Evolutionary conservation across 2,113 vertebrate species (phyloP).

Genomic region (Hipposideros armiger): DNA sequence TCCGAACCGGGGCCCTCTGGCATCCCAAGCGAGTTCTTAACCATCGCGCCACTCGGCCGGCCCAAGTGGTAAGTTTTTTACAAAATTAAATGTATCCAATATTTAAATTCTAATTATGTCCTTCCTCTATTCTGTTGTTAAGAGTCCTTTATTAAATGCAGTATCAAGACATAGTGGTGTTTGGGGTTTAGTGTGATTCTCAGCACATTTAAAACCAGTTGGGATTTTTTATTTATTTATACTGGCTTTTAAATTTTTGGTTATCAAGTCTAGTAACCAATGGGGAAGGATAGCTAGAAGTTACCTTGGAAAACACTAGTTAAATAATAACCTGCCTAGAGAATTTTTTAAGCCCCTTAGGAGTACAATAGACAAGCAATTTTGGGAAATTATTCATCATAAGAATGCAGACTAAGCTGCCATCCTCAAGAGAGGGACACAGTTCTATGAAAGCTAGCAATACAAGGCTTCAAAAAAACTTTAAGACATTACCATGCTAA

Average conservation of each 20-base stretch:
- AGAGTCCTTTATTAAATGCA: not conserved
- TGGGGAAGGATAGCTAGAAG: not conserved
- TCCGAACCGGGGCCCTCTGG: no score
- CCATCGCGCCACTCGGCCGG: no score
- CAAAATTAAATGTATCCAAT: not conserved
- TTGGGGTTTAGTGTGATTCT: not conserved
- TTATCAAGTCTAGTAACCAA: conserved; percentile 1
- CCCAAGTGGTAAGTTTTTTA: not conserved
- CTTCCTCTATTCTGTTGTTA: not conserved
- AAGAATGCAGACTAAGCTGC: conserved; percentile 26
- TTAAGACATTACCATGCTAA: not conserved
- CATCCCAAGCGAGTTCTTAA: no score
- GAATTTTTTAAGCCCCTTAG: not conserved
- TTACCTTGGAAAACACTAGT: not conserved
- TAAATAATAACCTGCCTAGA: conserved; percentile 41
- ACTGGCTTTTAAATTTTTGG: not conserved
- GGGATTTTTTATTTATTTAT: not conserved
- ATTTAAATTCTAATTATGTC: not conserved
- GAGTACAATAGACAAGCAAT: not conserved
- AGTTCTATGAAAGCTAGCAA: conserved; percentile 16
- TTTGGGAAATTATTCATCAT: conserved; percentile 49
- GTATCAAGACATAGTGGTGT: not conserved
- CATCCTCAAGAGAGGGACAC: not conserved
- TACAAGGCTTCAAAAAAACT: not conserved
- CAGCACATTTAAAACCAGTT: not conserved